Base-by-base conservation (phyloP, 1,140 invertebrate genomes). In the Matsumurasca onukii region DNA sequence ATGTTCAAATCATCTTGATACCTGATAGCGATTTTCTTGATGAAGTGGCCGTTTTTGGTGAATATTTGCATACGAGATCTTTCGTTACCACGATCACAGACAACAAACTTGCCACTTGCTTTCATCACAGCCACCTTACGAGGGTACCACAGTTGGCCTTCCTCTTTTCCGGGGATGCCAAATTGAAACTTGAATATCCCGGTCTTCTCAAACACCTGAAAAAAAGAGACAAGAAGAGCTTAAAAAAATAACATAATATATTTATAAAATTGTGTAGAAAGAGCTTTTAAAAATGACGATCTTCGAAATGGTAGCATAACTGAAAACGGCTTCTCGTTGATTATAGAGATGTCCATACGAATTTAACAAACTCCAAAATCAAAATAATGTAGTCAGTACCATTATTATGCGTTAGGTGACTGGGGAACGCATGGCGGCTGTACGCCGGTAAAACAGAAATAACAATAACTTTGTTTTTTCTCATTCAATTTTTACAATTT, bases 11-110 rank as follows among this genome's bases (percentile, higher is more conserved):
- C n/a, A n/a, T n/a, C n/a, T 31, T 69, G 72, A 59, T 67, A 80
- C 73, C 79, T 75, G 70, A 94, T 94, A 51, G 93, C 93, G 75
- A 98, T 97, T 78, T 97, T 97, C 79, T 94, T 95, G 67, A 97
- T 84, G 77, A 92, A 93, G 75, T 92, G 90, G 20, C 91, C 91
- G 78, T 89, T 92, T 73, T 92, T 92, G 22, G 90, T 92, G 75
- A 93, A 98, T 71, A 98, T 95, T 79, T 98, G 97, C 93, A 98
- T 97, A 31, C 96, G 88, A 0, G 94, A 97, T 63, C 96, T 85
- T 77, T 98, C 95, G 76, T 95, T 97, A 31, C 96, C 97, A 71
- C 96, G 88, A 80, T 98, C 97, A 80, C 96, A 98, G 0, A 98
- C 93, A 48, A 98, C 95, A 80, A 95, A 97, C 78, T 94, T 94